phyloP scores from a whole-genome alignment of 2,888 invertebrate genomes.

The Heliothis peltigera region DNA sequence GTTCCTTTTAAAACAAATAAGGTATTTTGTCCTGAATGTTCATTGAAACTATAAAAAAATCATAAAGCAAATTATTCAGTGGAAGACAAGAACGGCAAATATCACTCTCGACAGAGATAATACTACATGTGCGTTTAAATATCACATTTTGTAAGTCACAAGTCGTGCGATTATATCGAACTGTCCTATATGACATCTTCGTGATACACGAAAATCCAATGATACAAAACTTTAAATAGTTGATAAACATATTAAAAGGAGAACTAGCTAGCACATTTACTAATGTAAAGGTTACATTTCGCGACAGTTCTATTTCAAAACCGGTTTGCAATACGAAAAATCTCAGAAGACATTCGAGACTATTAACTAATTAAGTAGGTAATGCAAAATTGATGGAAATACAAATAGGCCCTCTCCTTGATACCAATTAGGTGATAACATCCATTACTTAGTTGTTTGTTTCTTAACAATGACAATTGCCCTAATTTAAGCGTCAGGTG shows the following conservation, averaged over 20 bases:
- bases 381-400: constrained; percentile 6
- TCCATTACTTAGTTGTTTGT: constrained; percentile 17
- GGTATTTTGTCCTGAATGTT: neutral
- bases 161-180: neutral
- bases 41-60: neutral
- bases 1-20: too few relatives aligned
- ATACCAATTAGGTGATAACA: constrained; percentile 35
- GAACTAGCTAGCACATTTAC: too few relatives aligned
- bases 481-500: constrained; percentile 37
- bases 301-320: neutral
- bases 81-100: neutral
- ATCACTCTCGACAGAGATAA: neutral
- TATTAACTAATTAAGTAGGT: neutral
- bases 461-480: constrained; percentile 38
- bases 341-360: neutral
- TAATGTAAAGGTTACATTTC: too few relatives aligned
- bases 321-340: neutral
- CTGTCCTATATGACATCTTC: neutral
- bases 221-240: too few relatives aligned
- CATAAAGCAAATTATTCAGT: neutral
- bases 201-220: neutral
- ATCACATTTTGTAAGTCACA: neutral
- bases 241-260: too few relatives aligned
- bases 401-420: constrained; percentile 34
- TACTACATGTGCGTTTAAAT: neutral